Evolutionary conservation across 2,888 invertebrate genomes (phyloP).

Genomic region (Hirtodrosophila trivittata): DNA sequence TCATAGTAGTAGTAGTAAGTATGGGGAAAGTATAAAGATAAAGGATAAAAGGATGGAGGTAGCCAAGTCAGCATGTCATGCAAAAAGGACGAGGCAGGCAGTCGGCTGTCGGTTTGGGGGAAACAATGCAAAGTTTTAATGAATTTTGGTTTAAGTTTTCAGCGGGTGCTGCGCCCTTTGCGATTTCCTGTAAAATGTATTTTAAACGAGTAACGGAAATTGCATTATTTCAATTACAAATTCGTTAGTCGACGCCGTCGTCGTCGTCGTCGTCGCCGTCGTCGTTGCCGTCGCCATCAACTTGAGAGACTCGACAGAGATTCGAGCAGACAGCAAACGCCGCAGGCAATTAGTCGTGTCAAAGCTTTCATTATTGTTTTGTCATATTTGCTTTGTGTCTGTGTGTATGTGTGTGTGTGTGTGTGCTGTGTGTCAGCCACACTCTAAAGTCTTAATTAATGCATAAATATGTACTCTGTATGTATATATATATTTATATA

Average conservation of each 20-base stretch:
- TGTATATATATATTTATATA: conserved; percentile 10
- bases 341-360: conserved; percentile 79
- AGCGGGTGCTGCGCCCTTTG: conserved; percentile 69
- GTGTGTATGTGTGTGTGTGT: conserved; percentile 15
- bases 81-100: conserved; percentile 41
- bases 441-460: conserved; percentile 77
- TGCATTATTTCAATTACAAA: conserved; percentile 80
- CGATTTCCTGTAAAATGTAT: conserved; percentile 78
- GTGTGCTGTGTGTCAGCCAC: conserved; percentile 62
- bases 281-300: conserved; percentile 6
- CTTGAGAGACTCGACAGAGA: conserved; percentile 44
- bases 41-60: conserved; percentile 4
- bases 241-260: conserved; percentile 57
- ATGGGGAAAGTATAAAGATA: neutral
- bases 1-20: neutral
- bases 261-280: conserved; percentile 26
- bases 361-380: conserved; percentile 80
- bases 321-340: conserved; percentile 74
- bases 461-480: conserved; percentile 63
- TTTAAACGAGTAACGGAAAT: conserved; percentile 80
- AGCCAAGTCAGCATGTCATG: conserved; percentile 57
- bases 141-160: conserved; percentile 80
- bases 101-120: conserved; percentile 16
- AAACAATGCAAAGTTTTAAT: conserved; percentile 79
- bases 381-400: conserved; percentile 72